Percentiles rank a stretch among this genome's conserved stretches.
These are phyloP conservation scores for Himalopsyche anomala DNA, from an alignment of 2,888 invertebrate species.

Conservation along the genomic window DNA sequence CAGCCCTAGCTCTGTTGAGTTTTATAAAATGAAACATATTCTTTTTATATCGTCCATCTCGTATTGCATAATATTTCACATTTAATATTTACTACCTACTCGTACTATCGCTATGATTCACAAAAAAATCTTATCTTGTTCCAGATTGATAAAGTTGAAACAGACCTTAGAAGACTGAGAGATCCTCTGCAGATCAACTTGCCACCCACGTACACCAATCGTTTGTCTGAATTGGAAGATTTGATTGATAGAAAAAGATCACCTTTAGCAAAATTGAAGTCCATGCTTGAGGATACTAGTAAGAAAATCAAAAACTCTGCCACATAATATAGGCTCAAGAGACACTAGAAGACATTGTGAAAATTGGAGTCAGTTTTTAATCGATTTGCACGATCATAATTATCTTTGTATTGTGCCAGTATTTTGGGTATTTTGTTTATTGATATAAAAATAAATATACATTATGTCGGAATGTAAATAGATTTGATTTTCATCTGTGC, in stretches of 20 bases:
- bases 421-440: too few species aligned
- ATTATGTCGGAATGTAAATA: too few species aligned
- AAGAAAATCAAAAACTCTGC: conserved; percentile 74
- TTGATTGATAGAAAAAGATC: conserved; percentile 70
- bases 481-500: too few species aligned
- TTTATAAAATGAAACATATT: too few species aligned
- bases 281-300: conserved; percentile 75
- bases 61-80: too few species aligned
- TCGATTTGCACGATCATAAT: background rate
- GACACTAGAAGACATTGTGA: conserved; percentile 8
- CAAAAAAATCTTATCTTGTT: conserved; percentile 61
- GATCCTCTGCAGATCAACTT: conserved; percentile 85
- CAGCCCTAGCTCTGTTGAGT: too few species aligned
- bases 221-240: conserved; percentile 60
- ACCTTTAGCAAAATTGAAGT: conserved; percentile 75
- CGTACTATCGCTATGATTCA: too few species aligned
- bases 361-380: conserved; percentile 31
- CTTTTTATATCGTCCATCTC: too few species aligned
- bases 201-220: conserved; percentile 70
- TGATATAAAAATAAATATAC: too few species aligned
- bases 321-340: conserved; percentile 74
- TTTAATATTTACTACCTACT: too few species aligned
- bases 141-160: conserved; percentile 82
- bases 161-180: conserved; percentile 84
- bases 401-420: background rate